phyloP scores from a whole-genome alignment of 2,888 invertebrate genomes.

The Sinohyriopsis cumingii region DNA sequence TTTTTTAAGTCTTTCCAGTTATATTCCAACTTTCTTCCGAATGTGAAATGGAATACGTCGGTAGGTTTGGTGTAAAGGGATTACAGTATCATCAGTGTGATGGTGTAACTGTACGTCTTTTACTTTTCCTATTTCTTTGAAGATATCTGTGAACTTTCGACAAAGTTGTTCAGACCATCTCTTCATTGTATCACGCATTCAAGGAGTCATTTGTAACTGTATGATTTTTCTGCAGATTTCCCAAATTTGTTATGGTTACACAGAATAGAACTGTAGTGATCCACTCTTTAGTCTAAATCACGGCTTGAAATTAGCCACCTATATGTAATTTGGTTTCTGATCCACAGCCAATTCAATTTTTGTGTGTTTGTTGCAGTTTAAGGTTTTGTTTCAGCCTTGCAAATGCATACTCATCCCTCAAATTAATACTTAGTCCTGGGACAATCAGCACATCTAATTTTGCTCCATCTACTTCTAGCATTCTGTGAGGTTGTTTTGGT shows the following conservation, averaged over 20 bases:
- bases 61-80: constrained; percentile 27
- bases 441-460: constrained; percentile 2
- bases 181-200: not conserved
- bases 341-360: constrained; percentile 11
- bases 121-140: constrained; percentile 25
- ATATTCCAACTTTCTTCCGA: constrained; percentile 31
- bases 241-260: constrained; percentile 6
- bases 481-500: too few relatives aligned
- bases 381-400: not conserved
- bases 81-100: constrained; percentile 26
- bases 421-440: constrained; percentile 12
- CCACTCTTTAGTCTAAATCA: not conserved
- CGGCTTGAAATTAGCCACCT: not conserved
- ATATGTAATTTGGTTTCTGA: not conserved
- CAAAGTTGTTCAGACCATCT: too few relatives aligned
- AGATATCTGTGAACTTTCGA: not conserved
- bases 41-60: constrained; percentile 42
- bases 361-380: not conserved
- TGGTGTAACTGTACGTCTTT: constrained; percentile 24
- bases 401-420: constrained; percentile 2
- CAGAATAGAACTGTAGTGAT: not conserved
- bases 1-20: constrained; percentile 30
- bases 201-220: constrained; percentile 5
- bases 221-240: constrained; percentile 5
- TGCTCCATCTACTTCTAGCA: too few relatives aligned